Base-by-base conservation (phyloP, 2,888 invertebrate genomes). In the Diarsia dahlii region DNA sequence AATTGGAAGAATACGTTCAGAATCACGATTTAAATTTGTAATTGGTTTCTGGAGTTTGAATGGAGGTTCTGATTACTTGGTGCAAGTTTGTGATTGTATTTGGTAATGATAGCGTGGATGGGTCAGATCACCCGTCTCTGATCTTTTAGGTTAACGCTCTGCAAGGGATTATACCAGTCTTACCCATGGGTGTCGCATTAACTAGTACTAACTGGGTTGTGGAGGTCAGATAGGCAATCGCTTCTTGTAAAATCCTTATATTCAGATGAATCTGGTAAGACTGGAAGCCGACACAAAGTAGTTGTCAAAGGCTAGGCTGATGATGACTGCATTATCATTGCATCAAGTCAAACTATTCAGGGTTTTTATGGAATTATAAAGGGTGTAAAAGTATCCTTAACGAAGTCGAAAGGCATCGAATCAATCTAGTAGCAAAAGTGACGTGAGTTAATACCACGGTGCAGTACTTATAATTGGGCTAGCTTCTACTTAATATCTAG, bases 1-100 rank as follows among this genome's bases (percentile, higher is more conserved):
- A 83, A 83, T 76, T 82, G 72, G 73, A 80, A 80, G 75, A 80
- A 70, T 56, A 74, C 54, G n/a, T 69, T 67, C 15, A 3, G 72
- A 58, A 72, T 65, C 58, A 39, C 34, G 66, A 70, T 78, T 78
- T 71, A 52, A 78, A 74, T 74, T 71, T 56, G 58, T 78, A 66
- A 81, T 81, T 63, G 39, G 66, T 77, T 77, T 50, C 20, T 54
- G 60, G 56, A 74, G 50, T 75, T 66, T 8, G 28, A 66, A 63
- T 76, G 23, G n/a, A 15, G 58, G 10, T 23, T 52, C 34, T 46
- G 52, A 75, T 68, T 76, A 62, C 20, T 75, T 68, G n/a, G 68
- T 28, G 5, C 60, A 46, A 23, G 68, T 69, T 69, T 76, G 54
- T 20, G 60, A 50, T 71, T 39, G 39, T 71, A 34, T n/a, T 2